Conservation (phyloP, 2,113 vertebrate genomes). For the Indicator indicator region DNA sequence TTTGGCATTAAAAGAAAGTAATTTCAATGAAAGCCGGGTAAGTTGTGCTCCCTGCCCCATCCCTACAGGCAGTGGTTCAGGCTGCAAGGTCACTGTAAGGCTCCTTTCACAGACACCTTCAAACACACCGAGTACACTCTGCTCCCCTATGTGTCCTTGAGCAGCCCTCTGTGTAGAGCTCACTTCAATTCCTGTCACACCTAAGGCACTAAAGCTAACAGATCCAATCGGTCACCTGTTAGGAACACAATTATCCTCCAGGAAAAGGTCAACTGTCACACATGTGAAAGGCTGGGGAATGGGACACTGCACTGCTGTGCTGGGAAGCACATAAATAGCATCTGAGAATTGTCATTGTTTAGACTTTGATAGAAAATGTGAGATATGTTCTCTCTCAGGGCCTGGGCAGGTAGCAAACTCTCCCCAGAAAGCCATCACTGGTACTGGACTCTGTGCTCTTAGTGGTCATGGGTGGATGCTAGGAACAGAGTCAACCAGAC, state of each 20-base stretch:
- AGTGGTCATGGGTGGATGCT: neutral
- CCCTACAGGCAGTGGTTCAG: neutral
- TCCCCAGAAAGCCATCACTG: neutral
- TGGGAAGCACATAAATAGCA: accelerated
- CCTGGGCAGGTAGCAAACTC: neutral
- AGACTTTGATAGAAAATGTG: neutral
- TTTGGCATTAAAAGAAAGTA: slow-evolving; percentile 88
- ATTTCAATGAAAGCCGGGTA: slow-evolving; percentile 94
- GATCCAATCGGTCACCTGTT: neutral
- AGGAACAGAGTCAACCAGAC: neutral
- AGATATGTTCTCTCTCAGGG: neutral
- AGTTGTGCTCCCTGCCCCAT: slow-evolving; percentile 34
- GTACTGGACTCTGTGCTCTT: neutral
- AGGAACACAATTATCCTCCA: neutral
- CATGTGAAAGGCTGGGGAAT: neutral
- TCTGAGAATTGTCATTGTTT: neutral
- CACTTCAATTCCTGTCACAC: neutral
- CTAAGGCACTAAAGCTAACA: neutral
- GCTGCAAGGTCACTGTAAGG: neutral
- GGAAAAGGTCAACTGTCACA: neutral
- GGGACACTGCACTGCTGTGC: neutral
- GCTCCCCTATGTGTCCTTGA: neutral
- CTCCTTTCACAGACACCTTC: neutral
- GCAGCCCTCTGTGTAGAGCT: neutral
- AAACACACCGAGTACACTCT: neutral